Evolutionary conservation across 1,140 invertebrate genomes (phyloP).

Genomic region (Nephila pilipes): DNA sequence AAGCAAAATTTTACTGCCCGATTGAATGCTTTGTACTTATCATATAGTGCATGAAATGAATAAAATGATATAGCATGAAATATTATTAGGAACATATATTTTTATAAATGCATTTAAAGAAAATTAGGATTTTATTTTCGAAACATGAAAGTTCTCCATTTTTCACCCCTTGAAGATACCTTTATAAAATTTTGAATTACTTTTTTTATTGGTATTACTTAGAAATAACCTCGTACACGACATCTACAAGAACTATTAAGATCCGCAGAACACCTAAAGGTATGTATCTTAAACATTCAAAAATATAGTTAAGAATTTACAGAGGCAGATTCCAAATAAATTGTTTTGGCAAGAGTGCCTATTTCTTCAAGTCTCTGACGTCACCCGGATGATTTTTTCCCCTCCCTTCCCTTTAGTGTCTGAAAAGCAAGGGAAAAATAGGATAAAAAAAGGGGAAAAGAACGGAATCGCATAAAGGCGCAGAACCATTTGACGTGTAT

Average conservation of each 20-base stretch:
- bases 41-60: no score
- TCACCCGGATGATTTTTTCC: neutral
- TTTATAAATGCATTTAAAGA: no score
- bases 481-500: constrained; percentile 57
- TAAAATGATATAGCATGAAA: no score
- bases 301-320: neutral
- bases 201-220: no score
- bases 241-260: neutral
- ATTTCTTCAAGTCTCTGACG: neutral
- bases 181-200: no score
- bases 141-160: no score
- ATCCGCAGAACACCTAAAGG: neutral
- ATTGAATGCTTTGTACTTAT: no score
- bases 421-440: neutral
- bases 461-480: constrained; percentile 13
- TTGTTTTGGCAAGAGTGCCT: neutral
- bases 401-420: neutral
- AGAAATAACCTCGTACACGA: no score
- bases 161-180: no score
- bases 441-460: neutral
- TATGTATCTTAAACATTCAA: neutral
- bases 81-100: no score
- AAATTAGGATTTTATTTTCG: no score
- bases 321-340: neutral
- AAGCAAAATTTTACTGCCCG: no score